Conservation (phyloP, 2,113 vertebrate species). For the Ginglymostoma cirratum region DNA sequence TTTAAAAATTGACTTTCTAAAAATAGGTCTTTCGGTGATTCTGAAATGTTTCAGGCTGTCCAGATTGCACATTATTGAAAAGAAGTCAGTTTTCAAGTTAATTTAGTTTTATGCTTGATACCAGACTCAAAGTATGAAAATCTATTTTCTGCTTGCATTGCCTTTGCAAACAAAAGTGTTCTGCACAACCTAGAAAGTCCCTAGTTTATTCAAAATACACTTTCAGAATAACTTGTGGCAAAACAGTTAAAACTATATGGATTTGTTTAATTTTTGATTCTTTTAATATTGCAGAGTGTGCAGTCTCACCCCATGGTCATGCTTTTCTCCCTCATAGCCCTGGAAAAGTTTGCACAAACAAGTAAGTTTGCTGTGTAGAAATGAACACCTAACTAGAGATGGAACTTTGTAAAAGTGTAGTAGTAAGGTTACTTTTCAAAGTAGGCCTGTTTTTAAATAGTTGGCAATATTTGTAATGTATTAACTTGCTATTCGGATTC, state of each 20-base stretch:
- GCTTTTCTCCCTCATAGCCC: constrained; percentile 96
- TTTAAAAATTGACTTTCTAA: too few species aligned
- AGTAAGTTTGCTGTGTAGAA: constrained; percentile 65
- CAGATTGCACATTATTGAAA: background rate
- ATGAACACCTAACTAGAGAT: background rate
- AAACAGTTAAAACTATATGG: background rate
- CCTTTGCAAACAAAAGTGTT: background rate
- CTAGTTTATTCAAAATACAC: background rate
- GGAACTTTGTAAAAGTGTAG: background rate
- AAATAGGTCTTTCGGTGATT: too few species aligned
- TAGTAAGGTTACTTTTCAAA: background rate
- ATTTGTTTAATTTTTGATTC: background rate
- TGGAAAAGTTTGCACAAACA: constrained; percentile 99
- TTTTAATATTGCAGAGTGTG: constrained; percentile 66
- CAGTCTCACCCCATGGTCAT: constrained; percentile 94
- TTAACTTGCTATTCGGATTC: background rate
- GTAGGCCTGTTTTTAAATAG: background rate
- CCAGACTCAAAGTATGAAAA: background rate
- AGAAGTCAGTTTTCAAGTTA: background rate
- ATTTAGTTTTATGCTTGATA: background rate
- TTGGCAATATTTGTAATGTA: background rate
- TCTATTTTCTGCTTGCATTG: background rate
- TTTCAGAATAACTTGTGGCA: background rate
- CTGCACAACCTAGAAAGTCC: background rate
- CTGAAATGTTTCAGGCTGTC: too few species aligned